Evolutionary conservation across 2,888 invertebrate species (phyloP).

Genomic region (Metopia argyrocephala): DNA sequence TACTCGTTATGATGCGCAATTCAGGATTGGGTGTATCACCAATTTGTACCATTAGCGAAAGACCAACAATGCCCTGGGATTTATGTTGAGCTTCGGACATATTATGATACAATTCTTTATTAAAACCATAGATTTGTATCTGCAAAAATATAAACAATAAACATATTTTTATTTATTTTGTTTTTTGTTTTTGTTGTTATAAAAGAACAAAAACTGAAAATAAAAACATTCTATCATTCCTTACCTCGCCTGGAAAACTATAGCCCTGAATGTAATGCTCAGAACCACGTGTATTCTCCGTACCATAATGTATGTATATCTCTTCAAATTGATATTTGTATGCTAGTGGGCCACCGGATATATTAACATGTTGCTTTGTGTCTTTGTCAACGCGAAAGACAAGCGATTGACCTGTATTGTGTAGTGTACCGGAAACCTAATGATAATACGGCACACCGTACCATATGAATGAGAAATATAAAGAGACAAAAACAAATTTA

Average conservation of each 20-base stretch:
- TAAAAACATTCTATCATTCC: conserved; percentile 70
- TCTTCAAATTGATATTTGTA: conserved; percentile 97
- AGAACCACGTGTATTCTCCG: conserved; percentile 93
- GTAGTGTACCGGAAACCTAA: conserved; percentile 91
- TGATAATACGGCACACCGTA: conserved; percentile 49
- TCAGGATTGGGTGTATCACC: conserved; percentile 92
- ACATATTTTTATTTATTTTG: neutral
- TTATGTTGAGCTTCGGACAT: conserved; percentile 97
- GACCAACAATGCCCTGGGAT: conserved; percentile 97
- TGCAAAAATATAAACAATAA: conserved; percentile 78
- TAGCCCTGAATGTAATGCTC: conserved; percentile 97
- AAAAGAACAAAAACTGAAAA: neutral
- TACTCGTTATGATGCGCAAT: conserved; percentile 90
- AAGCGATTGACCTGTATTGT: conserved; percentile 96
- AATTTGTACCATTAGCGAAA: conserved; percentile 96
- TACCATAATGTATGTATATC: conserved; percentile 96
- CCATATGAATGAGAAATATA: neutral
- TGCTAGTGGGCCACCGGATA: conserved; percentile 96
- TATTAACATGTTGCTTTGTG: conserved; percentile 94
- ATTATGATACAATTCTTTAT: conserved; percentile 97
- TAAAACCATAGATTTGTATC: conserved; percentile 98
- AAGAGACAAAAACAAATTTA: neutral
- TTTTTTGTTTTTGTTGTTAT: no score
- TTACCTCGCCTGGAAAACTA: conserved; percentile 98
- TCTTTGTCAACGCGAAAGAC: conserved; percentile 95